Base-by-base conservation (phyloP, 53 echinoderm and acorn worm species). In the Crossaster papposus region DNA sequence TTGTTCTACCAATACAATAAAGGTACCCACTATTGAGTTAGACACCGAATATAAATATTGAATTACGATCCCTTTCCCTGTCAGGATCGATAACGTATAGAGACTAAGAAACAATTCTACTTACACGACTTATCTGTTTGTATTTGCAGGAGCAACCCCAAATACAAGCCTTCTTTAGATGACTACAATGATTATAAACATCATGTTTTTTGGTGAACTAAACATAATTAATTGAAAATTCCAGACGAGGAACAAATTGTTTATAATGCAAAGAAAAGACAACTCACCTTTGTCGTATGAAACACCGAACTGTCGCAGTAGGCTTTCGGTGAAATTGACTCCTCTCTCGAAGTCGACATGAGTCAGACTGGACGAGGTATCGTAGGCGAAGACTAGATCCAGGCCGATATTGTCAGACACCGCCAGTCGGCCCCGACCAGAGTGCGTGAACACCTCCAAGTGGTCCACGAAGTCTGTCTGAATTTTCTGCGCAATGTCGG, bases 381-480 rank as follows among this genome's bases (percentile, higher is more conserved):
- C 95, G 76, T 90, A 95, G 17, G 95, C 95, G 54, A 95, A 91
- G 72, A 95, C 91, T 36, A 95, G 64, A 36, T 95, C 95, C 22
- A 95, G 83, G 10, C 95, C 95, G 30, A 93, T 73, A 54, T 72
- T 83, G 62, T 51, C 86, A 24, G 91, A 89, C 12, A 87, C 81
- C 33, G 90, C 80, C 35, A 92, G 70, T 7, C 80, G 32, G 31
- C 75, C 87, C 23, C 58, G 65, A n/a, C 95, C 93, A 13, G 95
- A 90, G 74, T 76, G 81, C 3, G 93, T 91, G 75, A 76, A 93
- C 12, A 88, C 77, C 32, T 91, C 87, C 36, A 95, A 70, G 30
- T 64, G 86, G 84, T 95, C 90, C 54, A 95, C 86, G 70, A 95
- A 88, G 77, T 92, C 88, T 4, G 70, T 72, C 72, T 89, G 65